These are phyloP conservation scores for Bostrychus sinensis DNA, from an alignment of 2,113 vertebrate genomes.

Conservation along the genomic window DNA sequence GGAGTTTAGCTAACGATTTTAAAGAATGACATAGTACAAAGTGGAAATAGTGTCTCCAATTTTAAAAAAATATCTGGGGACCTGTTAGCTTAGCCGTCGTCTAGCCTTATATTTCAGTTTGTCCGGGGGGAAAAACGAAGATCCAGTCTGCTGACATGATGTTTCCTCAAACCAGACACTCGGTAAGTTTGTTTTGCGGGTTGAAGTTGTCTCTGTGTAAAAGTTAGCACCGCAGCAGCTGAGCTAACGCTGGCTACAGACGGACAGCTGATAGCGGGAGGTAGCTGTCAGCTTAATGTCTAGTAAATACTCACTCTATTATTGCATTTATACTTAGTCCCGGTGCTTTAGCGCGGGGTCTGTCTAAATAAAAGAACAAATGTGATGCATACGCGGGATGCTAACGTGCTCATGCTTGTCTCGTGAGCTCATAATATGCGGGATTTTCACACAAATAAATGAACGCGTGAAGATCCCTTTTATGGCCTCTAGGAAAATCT, in stretches of 20 bases:
- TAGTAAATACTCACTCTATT: slow-evolving; percentile 11
- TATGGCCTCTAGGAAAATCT: too few species aligned
- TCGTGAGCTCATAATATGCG: neutral
- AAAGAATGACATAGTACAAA: slow-evolving; percentile 74
- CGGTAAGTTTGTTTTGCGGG: slow-evolving; percentile 71
- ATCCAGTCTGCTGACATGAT: slow-evolving; percentile 82
- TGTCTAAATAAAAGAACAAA: neutral
- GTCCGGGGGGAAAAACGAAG: slow-evolving; percentile 40
- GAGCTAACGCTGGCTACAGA: slow-evolving; percentile 58
- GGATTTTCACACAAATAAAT: too few species aligned
- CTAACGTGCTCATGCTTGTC: neutral
- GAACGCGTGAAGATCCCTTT: too few species aligned
- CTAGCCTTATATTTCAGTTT: slow-evolving; percentile 46
- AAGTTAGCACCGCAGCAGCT: slow-evolving; percentile 17
- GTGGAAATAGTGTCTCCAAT: slow-evolving; percentile 62
- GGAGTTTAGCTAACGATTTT: slow-evolving; percentile 56
- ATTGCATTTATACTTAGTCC: neutral
- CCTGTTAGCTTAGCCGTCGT: slow-evolving; percentile 69
- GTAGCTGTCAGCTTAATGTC: slow-evolving; percentile 44
- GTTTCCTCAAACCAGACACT: slow-evolving; percentile 86
- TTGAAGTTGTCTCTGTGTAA: slow-evolving; percentile 42
- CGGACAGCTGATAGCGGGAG: slow-evolving; percentile 56
- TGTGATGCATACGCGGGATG: neutral
- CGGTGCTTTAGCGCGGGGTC: neutral
- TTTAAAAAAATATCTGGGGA: slow-evolving; percentile 60